Conservation (phyloP, 2,113 vertebrate species). For the Clarias macrocephalus region DNA sequence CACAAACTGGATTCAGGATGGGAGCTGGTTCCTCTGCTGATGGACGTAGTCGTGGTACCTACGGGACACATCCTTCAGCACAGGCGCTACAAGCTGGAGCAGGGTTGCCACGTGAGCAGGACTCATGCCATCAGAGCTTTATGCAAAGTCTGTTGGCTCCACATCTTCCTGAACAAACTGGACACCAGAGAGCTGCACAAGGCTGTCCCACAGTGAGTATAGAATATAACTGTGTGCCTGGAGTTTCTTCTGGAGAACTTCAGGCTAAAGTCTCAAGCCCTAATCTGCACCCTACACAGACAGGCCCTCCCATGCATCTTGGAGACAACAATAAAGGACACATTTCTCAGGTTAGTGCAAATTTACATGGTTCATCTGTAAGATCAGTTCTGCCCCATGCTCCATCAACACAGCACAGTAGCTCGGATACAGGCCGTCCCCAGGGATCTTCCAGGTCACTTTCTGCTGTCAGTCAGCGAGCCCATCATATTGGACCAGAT, state of each 20-base stretch:
- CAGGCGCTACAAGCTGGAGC: slow-evolving; percentile 84
- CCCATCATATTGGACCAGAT: slow-evolving; percentile 85
- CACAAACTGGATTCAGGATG: slow-evolving; percentile 86
- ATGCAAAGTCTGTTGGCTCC: slow-evolving; percentile 94
- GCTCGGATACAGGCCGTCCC: slow-evolving; percentile 81
- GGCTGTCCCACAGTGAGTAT: slow-evolving; percentile 85
- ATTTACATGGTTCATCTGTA: slow-evolving; percentile 85
- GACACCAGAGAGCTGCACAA: slow-evolving; percentile 85
- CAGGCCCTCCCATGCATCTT: slow-evolving; percentile 83
- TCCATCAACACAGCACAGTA: slow-evolving; percentile 80
- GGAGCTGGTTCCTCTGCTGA: slow-evolving; percentile 77
- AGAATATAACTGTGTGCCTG: slow-evolving; percentile 86
- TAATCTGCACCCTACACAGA: slow-evolving; percentile 84
- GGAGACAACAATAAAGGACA: slow-evolving; percentile 88
- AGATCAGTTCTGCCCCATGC: slow-evolving; percentile 82
- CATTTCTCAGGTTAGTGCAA: slow-evolving; percentile 84
- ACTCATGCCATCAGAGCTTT: slow-evolving; percentile 92
- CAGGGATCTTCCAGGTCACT: slow-evolving; percentile 76
- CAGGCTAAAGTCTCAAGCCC: slow-evolving; percentile 91
- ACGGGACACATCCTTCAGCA: slow-evolving; percentile 71
- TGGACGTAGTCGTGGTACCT: slow-evolving; percentile 83
- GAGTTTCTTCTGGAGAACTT: slow-evolving; percentile 84
- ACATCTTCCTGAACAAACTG: slow-evolving; percentile 87
- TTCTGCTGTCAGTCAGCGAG: slow-evolving; percentile 83
- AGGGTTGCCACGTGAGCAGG: slow-evolving; percentile 80